Base-by-base conservation (phyloP, 2,888 invertebrate genomes). In the Tolmerus cingulatus region DNA sequence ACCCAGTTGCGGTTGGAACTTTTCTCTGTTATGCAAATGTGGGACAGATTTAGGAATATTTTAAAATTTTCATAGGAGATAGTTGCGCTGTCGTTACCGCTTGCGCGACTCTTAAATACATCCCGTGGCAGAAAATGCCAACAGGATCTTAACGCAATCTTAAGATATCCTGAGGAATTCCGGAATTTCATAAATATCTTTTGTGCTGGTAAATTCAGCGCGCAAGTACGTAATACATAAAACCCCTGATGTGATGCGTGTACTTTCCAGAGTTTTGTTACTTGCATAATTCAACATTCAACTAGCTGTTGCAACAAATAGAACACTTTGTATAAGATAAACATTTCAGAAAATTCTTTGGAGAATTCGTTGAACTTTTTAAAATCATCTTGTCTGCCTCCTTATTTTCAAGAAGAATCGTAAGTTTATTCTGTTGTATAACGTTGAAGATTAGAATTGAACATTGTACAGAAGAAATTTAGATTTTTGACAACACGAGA, bases 21-120 rank as follows among this genome's bases (percentile, higher is more conserved):
- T 76, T 76, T 76, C 34, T 76, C 76, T 76, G 76, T 76, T 76
- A 76, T 76, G 76, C 76, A 76, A 76, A 76, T 76, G 12, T 76
- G 37, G 66, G 12, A 27, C 66, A 66, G 23, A 66, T 66, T 66
- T 66, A 12, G 66, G 66, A 66, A 66, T 66, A 27, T 66, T 66
- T 66, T 66, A 66, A 66, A 66, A 66, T 66, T 3, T 66, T 66
- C 23, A 23, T 27, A 23, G 66, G 5, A 66, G 19, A 66, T 66
- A 66, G 66, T 66, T 66, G 19, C 66, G 23, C 12, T 66, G 14
- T 2, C 23, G 5, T 19, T 51, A 51, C 51, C n/a, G n/a, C 7
- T 51, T 51, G 51, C n/a, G 51, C 51, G 51, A n/a, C 5, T 51
- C n/a, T 7, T n/a, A n/a, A 51, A n/a, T 2, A 7, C 51, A 51